Percentiles rank a stretch among this genome's conserved stretches.
Conservation (phyloP, 30 jellyfish, hydroid and myxozoan species). For the Pelagia noctiluca region DNA sequence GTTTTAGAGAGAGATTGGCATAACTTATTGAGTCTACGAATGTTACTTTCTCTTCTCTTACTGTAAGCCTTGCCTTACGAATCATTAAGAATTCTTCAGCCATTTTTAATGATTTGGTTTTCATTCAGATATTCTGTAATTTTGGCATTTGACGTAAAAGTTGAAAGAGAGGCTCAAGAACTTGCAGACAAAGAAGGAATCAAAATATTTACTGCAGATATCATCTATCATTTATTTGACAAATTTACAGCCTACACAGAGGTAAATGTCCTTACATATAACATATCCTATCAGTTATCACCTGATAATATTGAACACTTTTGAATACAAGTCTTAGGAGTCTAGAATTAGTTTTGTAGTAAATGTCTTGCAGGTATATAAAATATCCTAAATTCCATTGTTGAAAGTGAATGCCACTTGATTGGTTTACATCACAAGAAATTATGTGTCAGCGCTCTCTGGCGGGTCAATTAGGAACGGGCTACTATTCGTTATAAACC, state of each 20-base stretch:
- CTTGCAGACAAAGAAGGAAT: slow-evolving; percentile 95
- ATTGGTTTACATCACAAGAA: too few relatives aligned
- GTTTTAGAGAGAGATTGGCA: too few relatives aligned
- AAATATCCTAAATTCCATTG: too few relatives aligned
- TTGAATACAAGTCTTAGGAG: neutral
- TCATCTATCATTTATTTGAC: slow-evolving; percentile 95
- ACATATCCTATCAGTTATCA: too few relatives aligned
- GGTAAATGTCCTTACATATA: too few relatives aligned
- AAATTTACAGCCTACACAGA: slow-evolving; percentile 95
- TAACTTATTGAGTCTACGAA: too few relatives aligned
- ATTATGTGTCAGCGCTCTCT: too few relatives aligned
- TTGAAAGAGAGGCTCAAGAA: slow-evolving; percentile 97
- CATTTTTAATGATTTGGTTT: neutral
- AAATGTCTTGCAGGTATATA: too few relatives aligned
- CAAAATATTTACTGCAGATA: slow-evolving; percentile 96
- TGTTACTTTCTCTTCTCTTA: neutral
- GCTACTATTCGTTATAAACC: too few relatives aligned
- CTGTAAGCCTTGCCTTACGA: neutral
- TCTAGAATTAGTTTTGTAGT: neutral
- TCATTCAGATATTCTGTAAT: slow-evolving; percentile 90
- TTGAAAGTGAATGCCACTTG: too few relatives aligned
- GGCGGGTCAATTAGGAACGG: too few relatives aligned
- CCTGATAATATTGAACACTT: neutral
- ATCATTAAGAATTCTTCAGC: neutral
- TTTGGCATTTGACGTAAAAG: slow-evolving; percentile 99